Evolutionary conservation across 1,140 invertebrate genomes (phyloP), one percentile per base, ranked within the genome.

Genomic region (Archegozetes longisetosus): DNA sequence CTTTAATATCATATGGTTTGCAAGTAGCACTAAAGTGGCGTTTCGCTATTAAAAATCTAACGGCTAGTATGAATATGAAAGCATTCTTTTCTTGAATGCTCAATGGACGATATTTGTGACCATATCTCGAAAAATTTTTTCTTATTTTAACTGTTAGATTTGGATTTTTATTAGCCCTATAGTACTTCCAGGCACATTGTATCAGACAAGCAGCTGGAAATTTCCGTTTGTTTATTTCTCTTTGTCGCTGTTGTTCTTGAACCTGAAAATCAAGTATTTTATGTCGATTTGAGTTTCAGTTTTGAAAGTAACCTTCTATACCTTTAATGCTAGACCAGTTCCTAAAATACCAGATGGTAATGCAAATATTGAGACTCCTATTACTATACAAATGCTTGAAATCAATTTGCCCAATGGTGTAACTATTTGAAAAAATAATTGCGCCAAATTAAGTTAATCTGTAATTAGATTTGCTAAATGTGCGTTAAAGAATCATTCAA

Each of bases 1-100:
- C 90, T 75, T 92, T 89, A 66, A 94, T 88, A 75, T 94, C 90
- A 77, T 94, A 94, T n/a, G 90, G 90, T 73, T 91, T 88, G 68
- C 92, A 77, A 40, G 89, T 88, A 75, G 93, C 87, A 73, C 88
- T 87, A 78, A 94, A 94, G 76, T 88, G 88, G 74, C 83, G 78
- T 71, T 85, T 79, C 64, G 87, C 85, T 68, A 89, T 84, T 77
- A 88, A 29, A 24, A 57, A 57, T 26, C n/a, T 47, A 13, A 57
- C 13, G 3, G 24, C 13, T 2, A 23, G 40, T n/a, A 57, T 57
- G 55, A 57, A 57, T 20, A 12, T 13, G 13, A 57, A 9, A 12
- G 12, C 14, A 55, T 9, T 1, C 24, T 50, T 57, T 27, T 57
- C 22, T n/a, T n/a, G n/a, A n/a, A n/a, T n/a, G n/a, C n/a, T n/a